These are phyloP conservation scores for Aethina tumida DNA, from an alignment of 1,140 invertebrate species.

Conservation along the genomic window DNA sequence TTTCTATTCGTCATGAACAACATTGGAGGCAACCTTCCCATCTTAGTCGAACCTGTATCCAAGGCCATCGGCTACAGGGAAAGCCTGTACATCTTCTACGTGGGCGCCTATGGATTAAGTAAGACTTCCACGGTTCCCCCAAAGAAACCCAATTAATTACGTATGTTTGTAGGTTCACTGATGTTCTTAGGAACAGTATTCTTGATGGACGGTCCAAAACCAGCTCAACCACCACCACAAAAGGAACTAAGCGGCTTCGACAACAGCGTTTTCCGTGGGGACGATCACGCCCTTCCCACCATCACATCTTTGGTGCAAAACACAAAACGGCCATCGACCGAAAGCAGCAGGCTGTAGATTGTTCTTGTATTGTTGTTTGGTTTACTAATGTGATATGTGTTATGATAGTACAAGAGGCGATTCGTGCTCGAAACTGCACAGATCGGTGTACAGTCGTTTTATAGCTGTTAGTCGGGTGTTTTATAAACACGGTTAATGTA, in stretches of 20 bases:
- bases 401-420: no score
- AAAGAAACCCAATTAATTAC: neutral
- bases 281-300: conserved; percentile 32
- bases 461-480: no score
- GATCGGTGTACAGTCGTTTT: no score
- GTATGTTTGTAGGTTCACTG: conserved; percentile 45
- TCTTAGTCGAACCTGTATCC: conserved; percentile 74
- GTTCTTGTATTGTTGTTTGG: no score
- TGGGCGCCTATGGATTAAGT: conserved; percentile 76
- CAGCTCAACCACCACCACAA: conserved; percentile 17
- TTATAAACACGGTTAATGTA: no score
- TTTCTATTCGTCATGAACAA: conserved; percentile 90
- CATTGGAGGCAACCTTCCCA: conserved; percentile 83
- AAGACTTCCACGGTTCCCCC: conserved; percentile 31
- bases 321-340: conserved; percentile 15
- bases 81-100: conserved; percentile 77
- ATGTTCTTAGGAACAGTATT: conserved; percentile 62
- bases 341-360: conserved; percentile 22
- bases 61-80: conserved; percentile 70
- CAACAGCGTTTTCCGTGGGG: conserved; percentile 41
- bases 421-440: no score
- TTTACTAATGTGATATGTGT: no score
- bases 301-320: conserved; percentile 27
- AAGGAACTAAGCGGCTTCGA: conserved; percentile 36
- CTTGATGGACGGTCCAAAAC: conserved; percentile 51